These are phyloP conservation scores for Dipodomys spectabilis DNA, from an alignment of 2,113 vertebrate species.

Conservation along the genomic window DNA sequence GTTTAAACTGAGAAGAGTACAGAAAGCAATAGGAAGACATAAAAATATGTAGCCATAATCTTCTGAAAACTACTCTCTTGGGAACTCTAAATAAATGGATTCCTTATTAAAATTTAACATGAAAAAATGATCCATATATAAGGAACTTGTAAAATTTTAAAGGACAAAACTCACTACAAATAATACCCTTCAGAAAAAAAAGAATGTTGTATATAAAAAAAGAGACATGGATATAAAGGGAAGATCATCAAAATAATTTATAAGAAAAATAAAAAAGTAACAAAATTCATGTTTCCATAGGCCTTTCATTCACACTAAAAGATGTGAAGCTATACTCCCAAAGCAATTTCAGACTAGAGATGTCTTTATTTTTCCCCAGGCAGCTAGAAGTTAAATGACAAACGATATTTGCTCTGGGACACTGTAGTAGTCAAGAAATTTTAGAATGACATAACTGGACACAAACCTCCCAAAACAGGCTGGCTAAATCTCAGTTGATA, in stretches of 20 bases:
- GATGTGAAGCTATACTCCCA: conserved; percentile 69
- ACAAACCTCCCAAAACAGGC: conserved; percentile 40
- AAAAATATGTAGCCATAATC: conserved; percentile 60
- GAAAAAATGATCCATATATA: conserved; percentile 71
- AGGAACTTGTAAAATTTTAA: conserved; percentile 61
- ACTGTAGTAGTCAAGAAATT: conserved; percentile 65
- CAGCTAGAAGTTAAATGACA: conserved; percentile 70
- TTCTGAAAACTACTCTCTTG: conserved; percentile 66
- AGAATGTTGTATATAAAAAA: conserved; percentile 67
- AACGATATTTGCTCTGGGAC: conserved; percentile 72
- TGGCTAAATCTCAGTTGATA: conserved; percentile 20
- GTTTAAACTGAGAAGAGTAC: conserved; percentile 62
- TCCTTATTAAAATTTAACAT: conserved; percentile 76
- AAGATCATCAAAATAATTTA: conserved; percentile 71
- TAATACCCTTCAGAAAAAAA: conserved; percentile 68
- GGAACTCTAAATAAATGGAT: conserved; percentile 69
- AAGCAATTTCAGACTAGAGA: conserved; percentile 74
- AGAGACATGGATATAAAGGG: conserved; percentile 44
- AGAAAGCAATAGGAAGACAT: conserved; percentile 64
- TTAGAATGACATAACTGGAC: conserved; percentile 29
- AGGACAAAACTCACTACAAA: conserved; percentile 68
- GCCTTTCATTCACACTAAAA: conserved; percentile 72
- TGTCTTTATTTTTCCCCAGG: conserved; percentile 77
- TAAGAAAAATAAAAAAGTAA: conserved; percentile 77
- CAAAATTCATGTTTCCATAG: conserved; percentile 78